phyloP scores from a whole-genome alignment of 2,113 vertebrate species.

The Chloebia gouldiae region DNA sequence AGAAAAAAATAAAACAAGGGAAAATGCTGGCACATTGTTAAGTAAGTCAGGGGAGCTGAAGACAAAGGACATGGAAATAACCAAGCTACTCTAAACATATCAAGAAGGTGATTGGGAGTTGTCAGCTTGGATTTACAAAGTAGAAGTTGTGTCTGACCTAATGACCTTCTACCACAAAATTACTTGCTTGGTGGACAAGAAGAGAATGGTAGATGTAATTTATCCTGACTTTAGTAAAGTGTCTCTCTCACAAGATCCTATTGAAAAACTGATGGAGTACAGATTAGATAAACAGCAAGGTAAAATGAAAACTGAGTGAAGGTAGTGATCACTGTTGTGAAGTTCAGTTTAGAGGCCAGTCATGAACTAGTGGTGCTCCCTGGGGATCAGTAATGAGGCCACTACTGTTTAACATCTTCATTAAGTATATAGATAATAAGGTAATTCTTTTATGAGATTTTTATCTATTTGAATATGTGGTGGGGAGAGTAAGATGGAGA shows the following conservation, averaged over 20 bases:
- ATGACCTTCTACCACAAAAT: not conserved
- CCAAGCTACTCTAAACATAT: not conserved
- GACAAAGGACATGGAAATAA: not conserved
- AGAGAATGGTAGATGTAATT: accelerated
- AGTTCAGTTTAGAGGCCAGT: not conserved
- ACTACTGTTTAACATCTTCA: not conserved
- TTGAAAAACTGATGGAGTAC: not conserved
- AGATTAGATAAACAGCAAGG: not conserved
- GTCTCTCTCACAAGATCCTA: not conserved
- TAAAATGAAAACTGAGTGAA: not conserved
- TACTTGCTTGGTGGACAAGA: not conserved
- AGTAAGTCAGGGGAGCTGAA: not conserved
- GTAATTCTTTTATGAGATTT: not conserved
- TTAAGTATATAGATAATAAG: not conserved
- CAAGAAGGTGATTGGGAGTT: not conserved
- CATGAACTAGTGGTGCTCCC: not conserved
- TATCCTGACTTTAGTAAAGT: not conserved
- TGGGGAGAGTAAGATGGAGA: not conserved
- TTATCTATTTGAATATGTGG: not conserved
- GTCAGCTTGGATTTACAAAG: not conserved
- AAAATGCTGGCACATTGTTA: accelerated
- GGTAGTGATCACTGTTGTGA: not conserved
- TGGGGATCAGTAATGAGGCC: too few relatives aligned
- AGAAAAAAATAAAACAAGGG: not conserved
- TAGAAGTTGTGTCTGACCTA: not conserved